These are phyloP conservation scores for Anodontia alba DNA, from an alignment of 2,888 invertebrate genomes.

Conservation along the genomic window DNA sequence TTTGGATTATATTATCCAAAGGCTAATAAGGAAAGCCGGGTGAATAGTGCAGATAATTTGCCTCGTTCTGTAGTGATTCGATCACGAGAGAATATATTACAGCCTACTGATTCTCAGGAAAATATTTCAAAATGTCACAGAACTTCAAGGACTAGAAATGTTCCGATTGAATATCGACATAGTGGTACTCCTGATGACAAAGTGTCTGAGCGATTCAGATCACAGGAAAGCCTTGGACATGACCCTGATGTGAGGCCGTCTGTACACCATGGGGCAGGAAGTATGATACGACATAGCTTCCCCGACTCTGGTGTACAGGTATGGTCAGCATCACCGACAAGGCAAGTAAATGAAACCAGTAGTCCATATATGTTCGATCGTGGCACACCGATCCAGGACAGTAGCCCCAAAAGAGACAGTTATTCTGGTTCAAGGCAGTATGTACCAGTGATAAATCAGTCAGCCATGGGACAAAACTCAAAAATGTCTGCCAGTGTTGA, in stretches of 20 bases:
- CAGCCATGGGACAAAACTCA: constrained; percentile 47
- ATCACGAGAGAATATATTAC: constrained; percentile 66
- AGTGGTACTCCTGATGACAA: constrained; percentile 50
- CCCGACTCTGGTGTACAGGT: constrained; percentile 64
- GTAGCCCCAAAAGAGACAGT: constrained; percentile 40
- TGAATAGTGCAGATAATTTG: constrained; percentile 65
- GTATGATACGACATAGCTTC: constrained; percentile 65
- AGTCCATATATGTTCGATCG: constrained; percentile 53
- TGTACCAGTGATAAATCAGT: constrained; percentile 73
- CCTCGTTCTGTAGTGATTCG: constrained; percentile 52
- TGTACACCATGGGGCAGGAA: constrained; percentile 34
- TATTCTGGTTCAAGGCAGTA: constrained; percentile 62
- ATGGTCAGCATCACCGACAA: constrained; percentile 53
- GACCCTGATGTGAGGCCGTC: constrained; percentile 20
- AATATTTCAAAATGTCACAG: constrained; percentile 61
- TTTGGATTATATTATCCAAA: constrained; percentile 77
- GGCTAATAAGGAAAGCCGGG: constrained; percentile 56
- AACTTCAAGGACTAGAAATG: constrained; percentile 45
- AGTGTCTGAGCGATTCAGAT: constrained; percentile 45
- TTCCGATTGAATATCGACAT: constrained; percentile 59
- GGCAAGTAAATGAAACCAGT: constrained; percentile 46
- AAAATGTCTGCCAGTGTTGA: constrained; percentile 70
- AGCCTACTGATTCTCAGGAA: constrained; percentile 70
- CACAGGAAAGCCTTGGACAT: constrained; percentile 53
- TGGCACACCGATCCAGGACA: constrained; percentile 51